Percentiles rank a stretch among this genome's conserved stretches.
These are phyloP conservation scores for Vanessa atalanta DNA, from an alignment of 1,140 invertebrate species.

Conservation along the genomic window DNA sequence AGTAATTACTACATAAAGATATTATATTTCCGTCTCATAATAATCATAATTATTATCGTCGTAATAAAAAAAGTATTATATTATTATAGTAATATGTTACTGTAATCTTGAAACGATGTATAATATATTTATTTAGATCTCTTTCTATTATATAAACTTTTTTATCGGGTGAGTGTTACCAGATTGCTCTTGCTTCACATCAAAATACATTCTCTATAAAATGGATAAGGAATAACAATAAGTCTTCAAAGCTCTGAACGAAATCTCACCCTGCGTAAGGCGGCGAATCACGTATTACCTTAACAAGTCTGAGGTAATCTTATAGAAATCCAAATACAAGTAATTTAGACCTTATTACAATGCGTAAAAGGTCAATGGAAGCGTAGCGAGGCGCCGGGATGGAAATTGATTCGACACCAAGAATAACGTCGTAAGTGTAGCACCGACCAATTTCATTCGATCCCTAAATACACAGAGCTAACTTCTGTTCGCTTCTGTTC, in stretches of 20 bases:
- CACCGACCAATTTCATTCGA: slow-evolving; percentile 37
- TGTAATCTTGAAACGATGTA: too few relatives aligned
- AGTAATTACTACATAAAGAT: too few relatives aligned
- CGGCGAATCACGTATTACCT: slow-evolving; percentile 71
- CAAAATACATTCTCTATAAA: neutral
- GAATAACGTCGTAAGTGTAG: slow-evolving; percentile 59
- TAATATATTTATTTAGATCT: too few relatives aligned
- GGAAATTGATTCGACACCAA: slow-evolving; percentile 70
- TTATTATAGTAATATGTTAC: too few relatives aligned
- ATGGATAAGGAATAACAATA: slow-evolving; percentile 1
- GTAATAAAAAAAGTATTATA: too few relatives aligned
- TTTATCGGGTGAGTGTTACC: neutral
- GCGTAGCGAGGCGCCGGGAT: slow-evolving; percentile 45
- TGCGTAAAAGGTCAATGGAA: slow-evolving; percentile 46
- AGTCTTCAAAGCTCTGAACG: slow-evolving; percentile 27
- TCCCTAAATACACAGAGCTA: slow-evolving; percentile 32
- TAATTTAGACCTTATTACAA: slow-evolving; percentile 35
- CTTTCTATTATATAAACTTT: too few relatives aligned
- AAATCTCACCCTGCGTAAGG: slow-evolving; percentile 58
- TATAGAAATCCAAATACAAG: slow-evolving; percentile 37
- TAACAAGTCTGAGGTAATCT: slow-evolving; percentile 57
- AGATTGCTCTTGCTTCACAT: neutral
- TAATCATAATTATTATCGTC: too few relatives aligned
- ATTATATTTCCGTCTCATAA: too few relatives aligned
- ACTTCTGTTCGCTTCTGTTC: slow-evolving; percentile 18